A percentile compares a stretch with the other conserved stretches of the same genome.
Conservation (phyloP, 2,888 invertebrate species). For the Oscheius sp. region DNA sequence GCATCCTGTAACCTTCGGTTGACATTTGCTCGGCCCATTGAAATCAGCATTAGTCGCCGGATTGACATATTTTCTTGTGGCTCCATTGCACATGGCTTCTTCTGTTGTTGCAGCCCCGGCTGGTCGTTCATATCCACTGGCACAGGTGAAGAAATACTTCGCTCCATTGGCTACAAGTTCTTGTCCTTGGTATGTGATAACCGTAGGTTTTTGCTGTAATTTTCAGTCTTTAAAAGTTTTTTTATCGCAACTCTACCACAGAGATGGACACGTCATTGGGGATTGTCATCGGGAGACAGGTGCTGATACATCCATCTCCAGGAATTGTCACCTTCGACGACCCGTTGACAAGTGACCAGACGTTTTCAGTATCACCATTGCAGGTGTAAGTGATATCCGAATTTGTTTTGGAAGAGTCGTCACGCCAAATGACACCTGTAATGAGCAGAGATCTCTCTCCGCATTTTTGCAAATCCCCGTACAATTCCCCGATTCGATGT, state of each 20-base stretch:
- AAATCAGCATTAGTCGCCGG: background rate
- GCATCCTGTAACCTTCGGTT: background rate
- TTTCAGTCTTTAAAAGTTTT: background rate
- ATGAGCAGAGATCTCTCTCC: too few relatives aligned
- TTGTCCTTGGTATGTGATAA: background rate
- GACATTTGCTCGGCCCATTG: background rate
- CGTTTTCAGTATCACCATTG: background rate
- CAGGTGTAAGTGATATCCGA: background rate
- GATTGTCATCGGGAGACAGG: conserved; percentile 3
- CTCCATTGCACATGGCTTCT: background rate
- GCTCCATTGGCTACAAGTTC: conserved; percentile 5
- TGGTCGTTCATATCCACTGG: background rate
- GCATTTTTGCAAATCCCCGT: background rate
- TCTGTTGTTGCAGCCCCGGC: background rate
- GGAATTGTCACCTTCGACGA: background rate
- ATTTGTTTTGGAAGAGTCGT: background rate
- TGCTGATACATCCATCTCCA: conserved; percentile 16
- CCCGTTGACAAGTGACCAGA: background rate
- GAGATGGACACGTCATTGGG: too few relatives aligned
- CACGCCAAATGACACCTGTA: conserved; percentile 3
- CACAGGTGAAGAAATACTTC: background rate
- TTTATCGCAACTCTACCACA: background rate
- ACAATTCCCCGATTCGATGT: background rate
- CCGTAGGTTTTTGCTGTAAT: background rate
- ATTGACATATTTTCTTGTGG: background rate